These are phyloP conservation scores for Promerops cafer DNA, from an alignment of 2,113 vertebrate species.

Conservation along the genomic window DNA sequence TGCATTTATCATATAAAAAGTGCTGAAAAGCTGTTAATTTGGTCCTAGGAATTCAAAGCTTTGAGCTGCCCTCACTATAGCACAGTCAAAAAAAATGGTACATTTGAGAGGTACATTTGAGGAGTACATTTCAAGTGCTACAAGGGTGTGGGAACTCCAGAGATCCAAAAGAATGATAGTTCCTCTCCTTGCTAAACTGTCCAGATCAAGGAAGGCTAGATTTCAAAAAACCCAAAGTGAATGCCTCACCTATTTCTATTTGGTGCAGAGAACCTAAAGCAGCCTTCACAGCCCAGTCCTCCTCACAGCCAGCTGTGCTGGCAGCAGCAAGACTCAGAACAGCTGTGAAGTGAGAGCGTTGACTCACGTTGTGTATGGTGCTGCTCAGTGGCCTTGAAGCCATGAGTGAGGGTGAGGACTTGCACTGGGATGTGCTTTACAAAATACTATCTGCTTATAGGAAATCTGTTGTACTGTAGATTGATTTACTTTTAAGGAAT, in stretches of 20 bases:
- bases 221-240: not conserved
- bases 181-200: not conserved
- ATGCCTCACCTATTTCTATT: not conserved
- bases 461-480: not conserved
- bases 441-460: not conserved
- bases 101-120: not conserved
- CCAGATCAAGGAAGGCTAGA: not conserved
- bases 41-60: not conserved
- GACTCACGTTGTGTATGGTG: accelerated
- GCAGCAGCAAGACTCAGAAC: not conserved
- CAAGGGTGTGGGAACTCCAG: not conserved
- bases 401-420: not conserved
- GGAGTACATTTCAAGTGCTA: not conserved
- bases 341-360: not conserved
- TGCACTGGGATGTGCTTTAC: not conserved
- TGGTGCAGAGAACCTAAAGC: not conserved
- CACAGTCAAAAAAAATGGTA: not conserved
- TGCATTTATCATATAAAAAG: not conserved
- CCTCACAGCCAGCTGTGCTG: not conserved
- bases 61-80: not conserved
- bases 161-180: not conserved
- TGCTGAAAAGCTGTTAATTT: not conserved
- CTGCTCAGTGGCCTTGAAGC: not conserved
- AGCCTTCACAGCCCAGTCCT: not conserved
- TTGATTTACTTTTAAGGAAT: not conserved